A percentile compares a stretch with the other conserved stretches of the same genome.
Conservation (phyloP, 2,797 vertebrate genomes). For the Aphelocoma californica region DNA sequence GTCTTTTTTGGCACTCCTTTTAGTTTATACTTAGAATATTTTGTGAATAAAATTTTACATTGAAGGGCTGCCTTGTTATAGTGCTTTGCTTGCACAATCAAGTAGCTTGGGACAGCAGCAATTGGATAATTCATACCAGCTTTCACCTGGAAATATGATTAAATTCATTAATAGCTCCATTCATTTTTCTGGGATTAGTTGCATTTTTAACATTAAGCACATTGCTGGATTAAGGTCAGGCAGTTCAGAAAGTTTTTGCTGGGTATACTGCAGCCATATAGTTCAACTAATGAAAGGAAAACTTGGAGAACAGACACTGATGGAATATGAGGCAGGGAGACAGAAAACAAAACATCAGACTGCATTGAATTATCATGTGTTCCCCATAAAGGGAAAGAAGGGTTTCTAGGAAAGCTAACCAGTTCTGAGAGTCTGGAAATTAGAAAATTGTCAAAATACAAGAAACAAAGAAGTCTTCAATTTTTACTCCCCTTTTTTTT, state of each 20-base stretch:
- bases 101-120: not conserved
- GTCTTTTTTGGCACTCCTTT: not conserved
- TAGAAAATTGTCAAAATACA: not conserved
- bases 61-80: not conserved
- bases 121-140: not conserved
- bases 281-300: not conserved
- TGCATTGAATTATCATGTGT: not conserved
- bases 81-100: not conserved
- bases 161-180: not conserved
- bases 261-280: not conserved
- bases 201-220: not conserved
- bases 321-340: not conserved
- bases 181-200: not conserved
- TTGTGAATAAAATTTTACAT: not conserved
- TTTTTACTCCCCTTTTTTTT: not conserved
- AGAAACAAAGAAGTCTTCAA: not conserved
- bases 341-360: not conserved
- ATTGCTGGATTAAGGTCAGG: not conserved
- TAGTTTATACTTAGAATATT: not conserved
- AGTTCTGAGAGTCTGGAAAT: not conserved
- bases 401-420: not conserved
- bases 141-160: not conserved
- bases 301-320: not conserved
- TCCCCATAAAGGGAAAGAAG: not conserved
- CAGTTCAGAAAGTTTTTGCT: not conserved